These are phyloP conservation scores for Eurois occulta DNA, from an alignment of 2,888 invertebrate species.

Conservation along the genomic window DNA sequence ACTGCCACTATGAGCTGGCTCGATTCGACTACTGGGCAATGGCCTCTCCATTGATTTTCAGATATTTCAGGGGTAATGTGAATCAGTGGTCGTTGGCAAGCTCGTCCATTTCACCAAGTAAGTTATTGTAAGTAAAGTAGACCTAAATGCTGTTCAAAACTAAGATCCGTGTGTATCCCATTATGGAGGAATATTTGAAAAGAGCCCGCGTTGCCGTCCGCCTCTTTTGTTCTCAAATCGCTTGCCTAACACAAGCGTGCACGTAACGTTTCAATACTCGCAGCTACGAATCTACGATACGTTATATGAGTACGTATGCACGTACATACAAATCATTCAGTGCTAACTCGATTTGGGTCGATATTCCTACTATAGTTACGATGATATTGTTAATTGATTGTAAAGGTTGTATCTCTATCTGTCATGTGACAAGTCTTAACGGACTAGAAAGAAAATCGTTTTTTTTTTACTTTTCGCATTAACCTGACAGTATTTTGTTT, in stretches of 20 bases:
- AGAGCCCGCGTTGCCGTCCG: constrained; percentile 70
- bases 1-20: neutral
- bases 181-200: constrained; percentile 75
- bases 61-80: neutral
- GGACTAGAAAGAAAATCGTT: no score
- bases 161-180: constrained; percentile 60
- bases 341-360: neutral
- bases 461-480: no score
- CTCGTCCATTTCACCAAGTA: neutral
- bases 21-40: neutral
- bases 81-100: neutral
- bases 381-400: neutral
- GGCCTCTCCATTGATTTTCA: neutral
- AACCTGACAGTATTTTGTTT: no score
- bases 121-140: neutral
- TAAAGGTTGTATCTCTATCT: neutral
- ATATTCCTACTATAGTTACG: neutral
- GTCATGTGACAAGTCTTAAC: neutral
- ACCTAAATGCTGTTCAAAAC: neutral
- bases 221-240: constrained; percentile 77
- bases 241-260: constrained; percentile 69
- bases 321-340: constrained; percentile 8
- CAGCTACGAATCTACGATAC: constrained; percentile 25
- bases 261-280: constrained; percentile 62
- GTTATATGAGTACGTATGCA: constrained; percentile 10